Evolutionary conservation across 2,113 vertebrate genomes (phyloP).

Genomic region (Australoheros scitulus): DNA sequence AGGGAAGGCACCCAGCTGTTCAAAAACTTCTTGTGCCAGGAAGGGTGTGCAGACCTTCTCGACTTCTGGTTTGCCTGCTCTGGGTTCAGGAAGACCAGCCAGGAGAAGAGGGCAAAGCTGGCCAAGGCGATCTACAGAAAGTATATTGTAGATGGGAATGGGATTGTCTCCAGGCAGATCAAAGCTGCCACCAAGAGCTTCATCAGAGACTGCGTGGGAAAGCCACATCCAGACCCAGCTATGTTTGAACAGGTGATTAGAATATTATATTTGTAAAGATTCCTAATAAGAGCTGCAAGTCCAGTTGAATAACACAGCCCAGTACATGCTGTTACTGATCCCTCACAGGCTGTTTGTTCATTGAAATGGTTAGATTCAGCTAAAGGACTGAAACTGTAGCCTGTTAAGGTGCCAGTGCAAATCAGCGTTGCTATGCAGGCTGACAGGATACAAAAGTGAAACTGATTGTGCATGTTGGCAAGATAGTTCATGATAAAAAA

Average conservation of each 20-base stretch:
- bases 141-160: slow-evolving; percentile 89
- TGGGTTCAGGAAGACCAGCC: slow-evolving; percentile 89
- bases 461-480: background rate
- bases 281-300: background rate
- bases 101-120: slow-evolving; percentile 90
- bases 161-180: slow-evolving; percentile 91
- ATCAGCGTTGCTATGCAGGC: background rate
- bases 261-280: background rate
- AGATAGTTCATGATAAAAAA: background rate
- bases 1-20: slow-evolving; percentile 96
- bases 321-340: background rate
- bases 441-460: background rate
- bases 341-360: background rate
- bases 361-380: background rate
- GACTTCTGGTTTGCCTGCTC: slow-evolving; percentile 99
- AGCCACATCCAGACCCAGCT: slow-evolving; percentile 88
- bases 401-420: background rate
- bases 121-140: slow-evolving; percentile 97
- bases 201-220: slow-evolving; percentile 91
- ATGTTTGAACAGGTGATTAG: slow-evolving; percentile 87
- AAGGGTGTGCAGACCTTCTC: slow-evolving; percentile 89
- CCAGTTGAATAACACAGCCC: background rate
- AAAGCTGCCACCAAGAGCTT: slow-evolving; percentile 93
- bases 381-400: background rate
- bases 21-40: slow-evolving; percentile 90